phyloP scores from a whole-genome alignment of 2,888 invertebrate species.

The Meliscaeva auricollis region DNA sequence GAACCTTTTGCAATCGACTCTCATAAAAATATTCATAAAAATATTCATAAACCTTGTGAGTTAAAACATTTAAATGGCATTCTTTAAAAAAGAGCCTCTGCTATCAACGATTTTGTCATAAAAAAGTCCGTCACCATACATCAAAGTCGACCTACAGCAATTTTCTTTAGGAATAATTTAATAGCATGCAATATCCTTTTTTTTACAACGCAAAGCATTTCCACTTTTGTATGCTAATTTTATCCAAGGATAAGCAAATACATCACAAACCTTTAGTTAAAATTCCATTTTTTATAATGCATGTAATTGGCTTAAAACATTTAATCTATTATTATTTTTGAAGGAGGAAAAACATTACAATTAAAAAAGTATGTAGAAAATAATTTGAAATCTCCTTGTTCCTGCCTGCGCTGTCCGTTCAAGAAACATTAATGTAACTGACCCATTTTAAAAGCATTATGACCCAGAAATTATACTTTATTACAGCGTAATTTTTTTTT shows the following conservation, averaged over 20 bases:
- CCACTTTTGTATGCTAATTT: conserved; percentile 7
- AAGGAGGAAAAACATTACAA: conserved; percentile 6
- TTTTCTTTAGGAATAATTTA: neutral
- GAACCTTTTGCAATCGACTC: neutral
- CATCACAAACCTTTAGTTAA: neutral
- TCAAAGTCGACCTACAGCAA: neutral
- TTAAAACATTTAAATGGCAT: neutral
- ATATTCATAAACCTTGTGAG: neutral
- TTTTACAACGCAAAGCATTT: neutral
- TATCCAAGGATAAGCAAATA: neutral
- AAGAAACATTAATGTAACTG: conserved; percentile 57
- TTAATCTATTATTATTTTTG: conserved; percentile 12
- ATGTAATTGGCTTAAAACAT: conserved; percentile 8
- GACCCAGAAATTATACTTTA: neutral
- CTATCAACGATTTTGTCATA: neutral
- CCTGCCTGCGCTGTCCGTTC: conserved; percentile 16
- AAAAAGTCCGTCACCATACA: neutral
- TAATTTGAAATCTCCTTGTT: conserved; percentile 13
- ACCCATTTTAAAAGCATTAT: conserved; percentile 53
- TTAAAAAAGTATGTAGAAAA: conserved; percentile 32
- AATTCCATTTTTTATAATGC: neutral
- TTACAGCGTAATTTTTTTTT: conserved; percentile 26
- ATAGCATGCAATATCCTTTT: conserved; percentile 6
- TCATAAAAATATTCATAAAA: neutral
- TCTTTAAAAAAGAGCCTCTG: neutral